Percentiles rank a stretch among this genome's conserved stretches.
phyloP scores from a whole-genome alignment of 2,113 vertebrate genomes.

The Lasiurus borealis region DNA sequence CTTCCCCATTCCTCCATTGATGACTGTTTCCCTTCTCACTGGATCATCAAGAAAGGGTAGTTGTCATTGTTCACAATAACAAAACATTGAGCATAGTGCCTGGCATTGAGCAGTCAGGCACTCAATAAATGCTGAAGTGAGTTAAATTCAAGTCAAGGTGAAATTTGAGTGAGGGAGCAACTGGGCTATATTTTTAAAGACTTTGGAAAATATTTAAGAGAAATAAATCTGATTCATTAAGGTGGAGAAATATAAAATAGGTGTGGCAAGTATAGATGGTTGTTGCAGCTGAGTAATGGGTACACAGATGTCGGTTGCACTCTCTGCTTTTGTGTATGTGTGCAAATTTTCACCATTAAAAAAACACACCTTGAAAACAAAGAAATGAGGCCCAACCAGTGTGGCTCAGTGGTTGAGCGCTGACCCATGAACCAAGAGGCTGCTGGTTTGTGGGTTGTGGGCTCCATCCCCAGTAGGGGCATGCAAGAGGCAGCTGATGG shows the following conservation, averaged over 20 bases:
- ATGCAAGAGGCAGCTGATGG: no score
- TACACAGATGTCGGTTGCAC: neutral
- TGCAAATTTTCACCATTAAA: neutral
- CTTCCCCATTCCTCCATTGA: neutral
- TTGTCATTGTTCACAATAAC: neutral
- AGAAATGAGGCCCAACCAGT: no score
- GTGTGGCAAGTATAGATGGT: fast-evolving
- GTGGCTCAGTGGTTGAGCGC: no score
- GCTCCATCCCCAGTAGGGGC: no score
- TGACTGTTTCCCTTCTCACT: neutral
- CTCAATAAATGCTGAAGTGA: neutral
- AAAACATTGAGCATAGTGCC: neutral
- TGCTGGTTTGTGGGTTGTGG: no score
- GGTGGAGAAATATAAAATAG: neutral
- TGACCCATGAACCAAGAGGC: no score
- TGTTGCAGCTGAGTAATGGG: neutral
- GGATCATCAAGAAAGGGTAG: neutral
- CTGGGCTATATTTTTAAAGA: neutral
- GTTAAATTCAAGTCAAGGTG: neutral
- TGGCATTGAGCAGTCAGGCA: neutral
- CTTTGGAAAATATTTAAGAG: neutral
- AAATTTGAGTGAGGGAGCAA: neutral
- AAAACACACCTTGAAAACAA: neutral
- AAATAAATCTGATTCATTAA: neutral
- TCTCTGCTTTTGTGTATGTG: neutral